Percentiles rank a stretch among this genome's conserved stretches.
phyloP scores from a whole-genome alignment of 2,113 vertebrate genomes.

The Entosphenus tridentatus region DNA sequence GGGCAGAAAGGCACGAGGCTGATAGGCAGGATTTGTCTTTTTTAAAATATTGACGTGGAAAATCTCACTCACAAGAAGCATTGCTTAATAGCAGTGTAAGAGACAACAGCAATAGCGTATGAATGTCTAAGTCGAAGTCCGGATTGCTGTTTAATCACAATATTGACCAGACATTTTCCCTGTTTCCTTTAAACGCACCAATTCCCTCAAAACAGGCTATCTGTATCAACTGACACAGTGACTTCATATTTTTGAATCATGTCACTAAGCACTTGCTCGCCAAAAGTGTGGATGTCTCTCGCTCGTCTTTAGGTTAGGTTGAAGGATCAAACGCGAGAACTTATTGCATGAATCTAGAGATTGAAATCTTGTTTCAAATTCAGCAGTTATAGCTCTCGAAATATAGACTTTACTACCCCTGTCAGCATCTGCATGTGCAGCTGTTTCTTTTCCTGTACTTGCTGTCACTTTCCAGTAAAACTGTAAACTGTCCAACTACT shows the following conservation, averaged over 20 bases:
- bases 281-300: constrained; percentile 7
- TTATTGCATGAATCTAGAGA: neutral
- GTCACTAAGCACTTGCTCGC: neutral
- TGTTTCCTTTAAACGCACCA: constrained; percentile 3
- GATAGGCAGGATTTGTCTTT: neutral
- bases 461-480: neutral
- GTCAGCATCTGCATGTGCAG: constrained; percentile 1
- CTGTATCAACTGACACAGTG: constrained; percentile 7
- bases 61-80: neutral
- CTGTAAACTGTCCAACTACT: neutral
- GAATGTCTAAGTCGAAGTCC: neutral
- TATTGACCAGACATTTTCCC: constrained; percentile 7
- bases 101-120: neutral
- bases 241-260: constrained; percentile 7
- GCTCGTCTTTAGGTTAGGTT: neutral
- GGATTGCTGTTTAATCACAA: neutral
- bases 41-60: neutral
- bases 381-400: neutral
- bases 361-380: neutral
- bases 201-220: constrained; percentile 8
- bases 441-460: neutral
- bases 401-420: neutral
- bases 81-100: constrained; percentile 1
- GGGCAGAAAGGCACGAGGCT: neutral
- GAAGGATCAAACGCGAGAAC: neutral